phyloP scores from a whole-genome alignment of 2,113 vertebrate genomes.

The Microtus richardsoni region DNA sequence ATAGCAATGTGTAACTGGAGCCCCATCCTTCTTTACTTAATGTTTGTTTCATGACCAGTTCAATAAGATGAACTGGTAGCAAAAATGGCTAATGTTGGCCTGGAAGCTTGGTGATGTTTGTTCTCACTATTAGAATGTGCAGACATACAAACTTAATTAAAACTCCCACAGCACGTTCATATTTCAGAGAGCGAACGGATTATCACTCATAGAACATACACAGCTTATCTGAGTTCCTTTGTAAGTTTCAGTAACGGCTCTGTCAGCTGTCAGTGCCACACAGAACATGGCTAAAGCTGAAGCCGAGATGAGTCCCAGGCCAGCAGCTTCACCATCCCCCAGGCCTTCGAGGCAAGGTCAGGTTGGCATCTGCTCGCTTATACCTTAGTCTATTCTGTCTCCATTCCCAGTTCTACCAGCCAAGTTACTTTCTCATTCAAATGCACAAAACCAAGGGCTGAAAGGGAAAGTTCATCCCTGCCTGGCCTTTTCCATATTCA shows the following conservation, averaged over 20 bases:
- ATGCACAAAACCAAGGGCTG: conserved; percentile 27
- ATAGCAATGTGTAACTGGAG: background rate
- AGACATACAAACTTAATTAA: conserved; percentile 3
- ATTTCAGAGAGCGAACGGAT: background rate
- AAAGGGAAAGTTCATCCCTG: conserved; percentile 5
- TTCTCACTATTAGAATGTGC: background rate
- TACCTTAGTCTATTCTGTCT: background rate
- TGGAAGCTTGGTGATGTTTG: background rate
- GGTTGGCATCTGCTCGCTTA: background rate
- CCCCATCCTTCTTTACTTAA: background rate
- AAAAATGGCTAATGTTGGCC: background rate
- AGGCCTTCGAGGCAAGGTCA: background rate
- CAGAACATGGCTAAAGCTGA: background rate
- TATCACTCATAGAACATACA: background rate
- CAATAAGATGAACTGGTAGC: background rate
- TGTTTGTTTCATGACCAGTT: background rate
- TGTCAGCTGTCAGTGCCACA: background rate
- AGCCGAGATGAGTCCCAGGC: background rate
- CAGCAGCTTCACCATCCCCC: background rate
- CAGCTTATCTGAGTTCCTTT: background rate
- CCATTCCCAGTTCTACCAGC: background rate
- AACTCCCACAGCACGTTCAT: background rate
- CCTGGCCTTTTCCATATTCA: conserved; percentile 37
- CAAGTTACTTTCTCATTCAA: conserved; percentile 24
- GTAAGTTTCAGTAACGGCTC: background rate